Base-by-base conservation (phyloP, 2,888 invertebrate genomes). In the Cylindroiulus punctatus region DNA sequence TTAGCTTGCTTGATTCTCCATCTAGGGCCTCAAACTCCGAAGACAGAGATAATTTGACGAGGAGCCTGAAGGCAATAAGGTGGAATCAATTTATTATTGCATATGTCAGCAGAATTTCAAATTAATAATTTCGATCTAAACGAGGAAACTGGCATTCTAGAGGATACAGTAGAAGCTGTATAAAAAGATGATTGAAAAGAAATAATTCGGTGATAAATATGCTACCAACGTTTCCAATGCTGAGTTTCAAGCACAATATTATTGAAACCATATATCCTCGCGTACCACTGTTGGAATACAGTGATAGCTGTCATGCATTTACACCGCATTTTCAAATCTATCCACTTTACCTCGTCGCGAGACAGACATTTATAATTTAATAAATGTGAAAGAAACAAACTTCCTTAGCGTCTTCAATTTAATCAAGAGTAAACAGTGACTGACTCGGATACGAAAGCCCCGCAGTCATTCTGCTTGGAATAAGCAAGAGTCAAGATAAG, bases 291-390 rank as follows among this genome's bases (percentile, higher is more conserved):
- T 14, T 30, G 76, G 10, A 30, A 76, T 14, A 44, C 44, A 44
- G 44, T 44, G 76, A 76, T 57, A 76, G 76, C 76, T 76, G 76
- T 76, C 76, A 76, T 76, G 76, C 76, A 76, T 76, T 76, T 76
- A 76, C 76, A 76, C 76, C 26, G 19, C 52, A 30, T 76, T 76
- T 26, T 76, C 76, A 76, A 76, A 76, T 76, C 30, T 76, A 76
- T 30, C 76, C 22, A 8, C 76, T 76, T 30, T 76, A 76, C 76
- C 30, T 76, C 26, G 76, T 76, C 30, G 76, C 26, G 5, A 76
- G 76, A 14, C 22, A 76, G 14, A 30, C 76, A 76, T 76, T 76
- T 76, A 76, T 76, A 76, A 76, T 76, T 76, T 76, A 76, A 76
- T 76, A 76, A 76, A 76, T 76, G 30, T 30, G 26, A 76, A 22